Evolutionary conservation across 2,888 invertebrate genomes (phyloP).

Genomic region (Lutraria lutraria): DNA sequence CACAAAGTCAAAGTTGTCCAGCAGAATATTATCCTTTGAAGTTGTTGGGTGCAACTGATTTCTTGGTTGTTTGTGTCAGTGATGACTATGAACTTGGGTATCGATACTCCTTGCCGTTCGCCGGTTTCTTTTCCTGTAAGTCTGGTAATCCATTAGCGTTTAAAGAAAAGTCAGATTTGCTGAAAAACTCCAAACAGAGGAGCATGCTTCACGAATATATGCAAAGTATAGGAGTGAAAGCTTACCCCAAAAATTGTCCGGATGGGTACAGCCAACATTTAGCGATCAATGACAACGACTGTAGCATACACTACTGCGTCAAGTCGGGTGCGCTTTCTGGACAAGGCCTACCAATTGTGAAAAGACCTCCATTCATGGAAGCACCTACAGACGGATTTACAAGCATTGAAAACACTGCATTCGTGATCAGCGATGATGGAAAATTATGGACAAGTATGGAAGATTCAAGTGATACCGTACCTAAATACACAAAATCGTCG

Average conservation of each 20-base stretch:
- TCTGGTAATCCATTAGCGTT: constrained; percentile 76
- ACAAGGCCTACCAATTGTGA: constrained; percentile 73
- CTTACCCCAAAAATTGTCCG: constrained; percentile 78
- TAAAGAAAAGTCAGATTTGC: constrained; percentile 26
- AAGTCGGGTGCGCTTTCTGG: constrained; percentile 74
- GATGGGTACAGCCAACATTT: constrained; percentile 80
- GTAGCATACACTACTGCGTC: constrained; percentile 80
- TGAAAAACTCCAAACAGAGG: constrained; percentile 19
- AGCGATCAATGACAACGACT: constrained; percentile 76
- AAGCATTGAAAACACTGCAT: constrained; percentile 16
- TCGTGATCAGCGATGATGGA: constrained; percentile 70
- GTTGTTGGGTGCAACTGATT: constrained; percentile 61
- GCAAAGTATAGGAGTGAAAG: constrained; percentile 46
- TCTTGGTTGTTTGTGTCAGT: constrained; percentile 78
- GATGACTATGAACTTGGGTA: constrained; percentile 79
- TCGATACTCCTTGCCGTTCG: constrained; percentile 76
- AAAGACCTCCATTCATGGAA: constrained; percentile 79
- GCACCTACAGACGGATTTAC: constrained; percentile 49
- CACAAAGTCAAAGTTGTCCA: constrained; percentile 74
- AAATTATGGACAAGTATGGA: constrained; percentile 63
- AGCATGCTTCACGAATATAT: constrained; percentile 61
- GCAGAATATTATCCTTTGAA: constrained; percentile 71
- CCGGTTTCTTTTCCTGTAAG: constrained; percentile 80
- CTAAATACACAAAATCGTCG: neutral
- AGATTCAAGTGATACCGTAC: constrained; percentile 50